These are phyloP conservation scores for Formica aserva DNA, from an alignment of 2,888 invertebrate genomes.

Conservation along the genomic window DNA sequence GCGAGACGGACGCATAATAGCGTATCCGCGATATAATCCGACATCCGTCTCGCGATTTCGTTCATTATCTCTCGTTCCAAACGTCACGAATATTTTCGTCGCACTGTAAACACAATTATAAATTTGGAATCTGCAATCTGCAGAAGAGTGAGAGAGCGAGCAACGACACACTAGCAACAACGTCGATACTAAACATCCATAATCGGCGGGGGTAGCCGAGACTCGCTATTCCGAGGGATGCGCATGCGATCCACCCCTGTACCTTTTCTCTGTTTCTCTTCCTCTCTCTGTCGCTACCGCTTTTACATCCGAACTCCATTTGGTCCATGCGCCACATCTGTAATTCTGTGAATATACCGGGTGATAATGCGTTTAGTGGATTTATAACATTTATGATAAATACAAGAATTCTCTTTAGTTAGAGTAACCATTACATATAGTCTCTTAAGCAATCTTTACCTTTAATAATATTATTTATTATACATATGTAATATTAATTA, in stretches of 20 bases:
- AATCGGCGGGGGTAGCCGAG: conserved; percentile 43
- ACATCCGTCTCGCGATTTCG: not conserved
- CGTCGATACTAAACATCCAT: conserved; percentile 56
- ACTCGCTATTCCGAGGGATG: conserved; percentile 42
- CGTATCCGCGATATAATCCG: not conserved
- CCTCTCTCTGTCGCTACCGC: not conserved
- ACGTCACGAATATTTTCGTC: not conserved
- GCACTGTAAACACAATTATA: conserved; percentile 6
- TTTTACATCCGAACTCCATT: conserved; percentile 28
- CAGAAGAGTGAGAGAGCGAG: not conserved
- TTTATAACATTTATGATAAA: not conserved
- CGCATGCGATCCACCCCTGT: conserved; percentile 42
- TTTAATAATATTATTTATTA: not conserved
- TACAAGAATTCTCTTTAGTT: not conserved
- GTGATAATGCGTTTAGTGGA: conserved; percentile 19
- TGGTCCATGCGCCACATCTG: conserved; percentile 25
- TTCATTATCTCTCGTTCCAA: conserved; percentile 19
- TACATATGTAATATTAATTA: not conserved
- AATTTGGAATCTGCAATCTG: conserved; percentile 14
- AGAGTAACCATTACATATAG: not conserved
- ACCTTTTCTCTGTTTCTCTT: not conserved
- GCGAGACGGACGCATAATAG: conserved; percentile 30
- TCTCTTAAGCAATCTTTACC: not conserved
- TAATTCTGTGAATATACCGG: conserved; percentile 23
- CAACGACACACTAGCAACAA: conserved; percentile 36